phyloP scores from a whole-genome alignment of 2,113 vertebrate genomes.

The Saguinus imperator region DNA sequence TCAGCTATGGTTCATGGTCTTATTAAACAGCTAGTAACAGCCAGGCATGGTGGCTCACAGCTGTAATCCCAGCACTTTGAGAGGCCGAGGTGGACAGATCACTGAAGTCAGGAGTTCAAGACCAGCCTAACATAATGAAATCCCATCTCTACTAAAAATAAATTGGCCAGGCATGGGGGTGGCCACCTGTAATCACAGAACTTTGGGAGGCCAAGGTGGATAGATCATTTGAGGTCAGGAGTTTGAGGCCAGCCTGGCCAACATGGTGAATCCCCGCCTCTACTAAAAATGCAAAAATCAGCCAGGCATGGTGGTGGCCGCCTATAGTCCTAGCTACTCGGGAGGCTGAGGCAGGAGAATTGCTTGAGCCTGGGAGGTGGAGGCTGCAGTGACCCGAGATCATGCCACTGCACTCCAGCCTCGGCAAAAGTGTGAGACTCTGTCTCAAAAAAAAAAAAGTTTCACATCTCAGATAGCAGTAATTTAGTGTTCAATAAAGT shows the following conservation, averaged over 20 bases:
- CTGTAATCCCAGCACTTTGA: no score
- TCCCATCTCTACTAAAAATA: neutral
- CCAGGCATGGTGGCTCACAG: no score
- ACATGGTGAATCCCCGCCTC: no score
- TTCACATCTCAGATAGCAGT: neutral
- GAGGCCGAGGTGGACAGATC: no score
- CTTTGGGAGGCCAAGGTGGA: no score
- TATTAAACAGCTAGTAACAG: neutral
- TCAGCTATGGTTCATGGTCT: neutral
- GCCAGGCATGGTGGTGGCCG: accelerated
- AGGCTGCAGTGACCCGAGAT: neutral
- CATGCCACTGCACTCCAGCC: neutral
- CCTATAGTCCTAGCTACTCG: neutral
- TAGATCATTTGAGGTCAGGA: no score
- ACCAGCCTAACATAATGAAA: neutral
- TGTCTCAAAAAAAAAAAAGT: neutral
- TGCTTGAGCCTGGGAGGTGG: neutral
- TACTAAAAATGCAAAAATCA: neutral
- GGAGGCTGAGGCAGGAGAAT: neutral
- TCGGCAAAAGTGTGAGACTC: neutral
- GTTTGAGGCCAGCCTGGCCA: no score
- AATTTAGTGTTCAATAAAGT: neutral
- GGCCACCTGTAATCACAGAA: no score
- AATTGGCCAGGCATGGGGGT: neutral
- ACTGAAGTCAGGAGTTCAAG: no score